Conservation (phyloP, 2,113 vertebrate species). For the Bungarus multicinctus region DNA sequence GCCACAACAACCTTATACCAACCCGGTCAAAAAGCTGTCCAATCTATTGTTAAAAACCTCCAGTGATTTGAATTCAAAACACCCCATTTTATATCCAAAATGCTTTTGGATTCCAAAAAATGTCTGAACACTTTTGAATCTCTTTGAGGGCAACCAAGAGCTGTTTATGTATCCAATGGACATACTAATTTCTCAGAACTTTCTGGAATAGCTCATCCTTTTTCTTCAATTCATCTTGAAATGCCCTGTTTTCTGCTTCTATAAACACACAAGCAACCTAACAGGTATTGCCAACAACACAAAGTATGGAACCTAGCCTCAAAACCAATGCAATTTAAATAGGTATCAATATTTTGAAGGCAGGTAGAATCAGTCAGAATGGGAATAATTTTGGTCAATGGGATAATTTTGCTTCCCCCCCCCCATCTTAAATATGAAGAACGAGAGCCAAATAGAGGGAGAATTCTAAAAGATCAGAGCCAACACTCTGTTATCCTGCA, state of each 20-base stretch:
- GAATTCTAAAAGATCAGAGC: neutral
- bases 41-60: no score
- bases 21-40: no score
- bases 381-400: neutral
- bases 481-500: neutral
- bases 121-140: neutral
- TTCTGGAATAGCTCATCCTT: neutral
- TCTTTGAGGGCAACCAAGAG: neutral
- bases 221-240: neutral
- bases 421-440: neutral
- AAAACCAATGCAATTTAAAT: neutral
- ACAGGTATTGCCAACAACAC: neutral
- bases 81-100: no score
- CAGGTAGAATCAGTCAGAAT: neutral
- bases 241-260: neutral
- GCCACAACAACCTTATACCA: no score
- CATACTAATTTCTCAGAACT: neutral
- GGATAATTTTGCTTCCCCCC: neutral
- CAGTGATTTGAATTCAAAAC: neutral
- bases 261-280: neutral
- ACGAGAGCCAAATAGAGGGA: neutral
- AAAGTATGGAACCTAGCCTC: neutral
- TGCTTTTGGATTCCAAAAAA: no score
- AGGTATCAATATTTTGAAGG: neutral
- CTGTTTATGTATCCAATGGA: neutral